These are phyloP conservation scores for Diarsia dahlii DNA, from an alignment of 2,888 invertebrate species.

Conservation along the genomic window DNA sequence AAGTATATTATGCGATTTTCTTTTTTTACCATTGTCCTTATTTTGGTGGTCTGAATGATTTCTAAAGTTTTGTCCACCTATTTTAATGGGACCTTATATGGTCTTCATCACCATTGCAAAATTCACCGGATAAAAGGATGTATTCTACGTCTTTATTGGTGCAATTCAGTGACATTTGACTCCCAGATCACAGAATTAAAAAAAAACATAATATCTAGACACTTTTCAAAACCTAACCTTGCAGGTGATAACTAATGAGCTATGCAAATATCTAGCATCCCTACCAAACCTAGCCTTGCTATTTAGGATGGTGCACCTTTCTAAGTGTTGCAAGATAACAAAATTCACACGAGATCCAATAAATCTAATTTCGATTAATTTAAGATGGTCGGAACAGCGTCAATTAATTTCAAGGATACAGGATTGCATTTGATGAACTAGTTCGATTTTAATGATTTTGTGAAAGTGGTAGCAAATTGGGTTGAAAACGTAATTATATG, in stretches of 20 bases:
- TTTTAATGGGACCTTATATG: too few relatives aligned
- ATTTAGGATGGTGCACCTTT: conserved; percentile 62
- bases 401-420: conserved; percentile 42
- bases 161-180: background rate
- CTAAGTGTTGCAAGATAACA: conserved; percentile 59
- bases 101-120: background rate
- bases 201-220: background rate
- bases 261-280: conserved; percentile 29
- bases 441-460: background rate
- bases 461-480: conserved; percentile 10
- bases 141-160: background rate
- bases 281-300: conserved; percentile 56
- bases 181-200: background rate
- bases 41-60: too few relatives aligned
- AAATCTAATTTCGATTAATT: conserved; percentile 43
- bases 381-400: conserved; percentile 7
- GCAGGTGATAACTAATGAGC: conserved; percentile 45
- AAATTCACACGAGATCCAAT: conserved; percentile 50
- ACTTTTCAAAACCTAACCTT: conserved; percentile 15
- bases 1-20: too few relatives aligned
- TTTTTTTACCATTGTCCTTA: too few relatives aligned
- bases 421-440: conserved; percentile 24
- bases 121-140: conserved; percentile 1
- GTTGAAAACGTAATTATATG: background rate
- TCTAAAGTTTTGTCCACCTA: too few relatives aligned